phyloP scores from a whole-genome alignment of 2,888 invertebrate genomes.

The Trichopria drosophilae region DNA sequence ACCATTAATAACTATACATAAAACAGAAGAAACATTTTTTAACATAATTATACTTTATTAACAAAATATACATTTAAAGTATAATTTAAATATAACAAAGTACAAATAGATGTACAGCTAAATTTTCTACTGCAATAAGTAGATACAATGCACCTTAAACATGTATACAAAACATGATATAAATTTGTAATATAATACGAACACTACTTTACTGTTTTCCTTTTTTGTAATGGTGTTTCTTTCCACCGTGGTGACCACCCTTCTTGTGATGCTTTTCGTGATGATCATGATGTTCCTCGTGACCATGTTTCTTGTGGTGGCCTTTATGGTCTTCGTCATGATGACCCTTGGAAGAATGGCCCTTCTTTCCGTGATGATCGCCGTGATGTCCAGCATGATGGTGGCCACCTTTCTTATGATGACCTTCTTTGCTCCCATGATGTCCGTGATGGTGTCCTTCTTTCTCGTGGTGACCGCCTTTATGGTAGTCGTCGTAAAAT shows the following conservation, averaged over 20 bases:
- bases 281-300: constrained; percentile 66
- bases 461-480: constrained; percentile 71
- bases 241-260: constrained; percentile 64
- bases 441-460: constrained; percentile 70
- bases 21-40: too few relatives aligned
- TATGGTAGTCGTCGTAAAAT: constrained; percentile 75
- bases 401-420: constrained; percentile 68
- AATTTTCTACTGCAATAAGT: too few relatives aligned
- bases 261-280: constrained; percentile 66
- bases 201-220: constrained; percentile 29
- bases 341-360: constrained; percentile 68
- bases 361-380: constrained; percentile 68
- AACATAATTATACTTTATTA: background rate
- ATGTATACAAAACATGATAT: background rate
- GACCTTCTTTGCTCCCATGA: constrained; percentile 66
- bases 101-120: too few relatives aligned
- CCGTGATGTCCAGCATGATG: constrained; percentile 67
- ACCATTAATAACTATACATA: too few relatives aligned
- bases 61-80: background rate
- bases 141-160: background rate
- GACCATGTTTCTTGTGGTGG: constrained; percentile 66
- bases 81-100: background rate
- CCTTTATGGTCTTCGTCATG: constrained; percentile 69
- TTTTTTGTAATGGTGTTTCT: constrained; percentile 54
- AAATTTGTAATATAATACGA: background rate